A percentile compares a stretch with the other conserved stretches of the same genome.
Conservation (phyloP, 2,888 invertebrate species). For the Lasioglossum leucozonium region DNA sequence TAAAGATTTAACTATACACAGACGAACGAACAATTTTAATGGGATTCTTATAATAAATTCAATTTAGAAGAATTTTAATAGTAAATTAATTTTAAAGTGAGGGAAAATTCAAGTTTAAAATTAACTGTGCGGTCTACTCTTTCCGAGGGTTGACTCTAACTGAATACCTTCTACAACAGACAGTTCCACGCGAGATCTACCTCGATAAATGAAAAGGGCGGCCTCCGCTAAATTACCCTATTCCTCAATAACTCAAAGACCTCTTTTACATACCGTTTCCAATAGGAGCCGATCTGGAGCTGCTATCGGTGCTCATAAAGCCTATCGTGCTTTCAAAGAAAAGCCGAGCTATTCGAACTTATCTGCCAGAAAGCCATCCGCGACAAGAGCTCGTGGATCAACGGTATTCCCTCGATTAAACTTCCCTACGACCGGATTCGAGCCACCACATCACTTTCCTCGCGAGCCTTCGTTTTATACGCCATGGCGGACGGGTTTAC, state of each 20-base stretch:
- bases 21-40: neutral
- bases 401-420: constrained; percentile 53
- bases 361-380: constrained; percentile 37
- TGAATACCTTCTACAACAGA: neutral
- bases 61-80: too few relatives aligned
- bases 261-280: constrained; percentile 34
- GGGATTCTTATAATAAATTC: too few relatives aligned
- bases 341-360: constrained; percentile 32
- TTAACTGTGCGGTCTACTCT: too few relatives aligned
- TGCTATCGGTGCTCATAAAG: constrained; percentile 33
- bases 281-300: neutral
- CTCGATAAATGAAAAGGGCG: neutral
- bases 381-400: constrained; percentile 41
- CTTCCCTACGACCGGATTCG: constrained; percentile 29
- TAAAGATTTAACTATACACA: neutral
- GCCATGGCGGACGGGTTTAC: neutral
- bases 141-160: neutral
- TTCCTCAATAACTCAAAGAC: constrained; percentile 4
- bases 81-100: too few relatives aligned
- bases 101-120: too few relatives aligned
- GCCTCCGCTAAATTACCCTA: neutral
- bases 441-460: constrained; percentile 10
- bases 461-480: neutral
- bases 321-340: constrained; percentile 29
- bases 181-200: neutral